A percentile compares a stretch with the other conserved stretches of the same genome.
Evolutionary conservation across 2,888 invertebrate species (phyloP).

Genomic region (Congeria kusceri): DNA sequence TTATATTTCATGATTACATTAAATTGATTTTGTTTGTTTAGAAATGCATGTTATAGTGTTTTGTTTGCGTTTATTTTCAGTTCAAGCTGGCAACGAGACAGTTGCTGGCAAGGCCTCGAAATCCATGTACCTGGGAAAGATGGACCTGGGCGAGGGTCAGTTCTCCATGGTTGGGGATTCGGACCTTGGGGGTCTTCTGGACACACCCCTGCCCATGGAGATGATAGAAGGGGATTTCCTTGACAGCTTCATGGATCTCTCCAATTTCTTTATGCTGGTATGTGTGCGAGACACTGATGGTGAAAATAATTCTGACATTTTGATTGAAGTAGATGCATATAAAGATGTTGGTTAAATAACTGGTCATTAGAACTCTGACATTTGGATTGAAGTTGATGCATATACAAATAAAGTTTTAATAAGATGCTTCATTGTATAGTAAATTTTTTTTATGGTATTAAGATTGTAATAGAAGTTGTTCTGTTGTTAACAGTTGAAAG

Average conservation of each 20-base stretch:
- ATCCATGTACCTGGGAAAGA: conserved; percentile 31
- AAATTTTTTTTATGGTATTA: no score
- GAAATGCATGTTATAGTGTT: no score
- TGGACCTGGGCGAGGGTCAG: conserved; percentile 29
- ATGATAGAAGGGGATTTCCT: conserved; percentile 63
- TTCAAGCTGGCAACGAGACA: conserved; percentile 56
- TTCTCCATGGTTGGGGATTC: conserved; percentile 25
- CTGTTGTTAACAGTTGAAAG: no score
- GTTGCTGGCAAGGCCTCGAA: conserved; percentile 62
- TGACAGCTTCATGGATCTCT: conserved; percentile 78
- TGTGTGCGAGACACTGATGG: no score
- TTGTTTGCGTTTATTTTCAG: conserved; percentile 57
- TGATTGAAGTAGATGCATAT: conserved; percentile 6
- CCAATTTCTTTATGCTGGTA: conserved; percentile 71
- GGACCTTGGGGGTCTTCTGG: conserved; percentile 53
- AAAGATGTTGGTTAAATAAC: not conserved
- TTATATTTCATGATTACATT: no score
- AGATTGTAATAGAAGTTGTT: no score
- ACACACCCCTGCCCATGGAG: conserved; percentile 46
- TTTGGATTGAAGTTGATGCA: not conserved
- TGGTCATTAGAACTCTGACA: no score
- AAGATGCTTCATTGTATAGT: no score
- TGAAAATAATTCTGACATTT: not conserved
- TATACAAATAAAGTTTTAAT: no score
- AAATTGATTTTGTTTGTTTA: no score